Evolutionary conservation across 1,140 invertebrate genomes (phyloP), one percentile per base, ranked within the genome.

Genomic region (Diuraphis noxia): DNA sequence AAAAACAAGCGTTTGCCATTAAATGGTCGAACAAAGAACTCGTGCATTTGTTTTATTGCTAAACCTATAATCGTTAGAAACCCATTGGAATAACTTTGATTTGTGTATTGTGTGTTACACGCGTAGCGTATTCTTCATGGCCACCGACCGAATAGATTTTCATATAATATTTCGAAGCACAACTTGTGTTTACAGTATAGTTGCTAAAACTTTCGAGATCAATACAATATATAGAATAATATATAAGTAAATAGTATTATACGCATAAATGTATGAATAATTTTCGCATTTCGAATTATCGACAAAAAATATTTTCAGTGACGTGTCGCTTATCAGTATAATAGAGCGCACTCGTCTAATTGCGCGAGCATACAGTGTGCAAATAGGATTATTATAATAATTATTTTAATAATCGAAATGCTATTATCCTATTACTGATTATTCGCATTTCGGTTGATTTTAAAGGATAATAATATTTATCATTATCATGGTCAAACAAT

Each of bases 1-100:
- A 88, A 88, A 88, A 88, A 88, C 87, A 88, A 88, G 13, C 87
- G 87, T 88, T 72, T 40, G 56, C 87, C 87, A 88, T 88, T 72
- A 88, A 88, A 88, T 30, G n/a, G 49, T 43, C 52, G 38, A 88
- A 88, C 87, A 72, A 88, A 88, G 56, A 40, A 72, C 40, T 43
- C 41, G 38, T 72, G 87, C 52, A 41, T 77, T 77, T 63, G 40
- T 88, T 88, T 88, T 88, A 88, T 88, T 88, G 56, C 56, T 6
- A n/a, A 77, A 72, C 63, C 56, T 77, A 88, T 88, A 88, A 88
- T 77, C 87, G 87, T 88, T 72, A 88, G 87, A 43, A 77, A 72
- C 52, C 63, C 40, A 63, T 88, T 63, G 87, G 52, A 72, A 88
- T 63, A 72, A 72, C 36, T 63, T 77, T 88, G 52, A 88, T 88